phyloP scores from a whole-genome alignment of 30 jellyfish, hydroid and myxozoan species.

The Euphysa ruthae region DNA sequence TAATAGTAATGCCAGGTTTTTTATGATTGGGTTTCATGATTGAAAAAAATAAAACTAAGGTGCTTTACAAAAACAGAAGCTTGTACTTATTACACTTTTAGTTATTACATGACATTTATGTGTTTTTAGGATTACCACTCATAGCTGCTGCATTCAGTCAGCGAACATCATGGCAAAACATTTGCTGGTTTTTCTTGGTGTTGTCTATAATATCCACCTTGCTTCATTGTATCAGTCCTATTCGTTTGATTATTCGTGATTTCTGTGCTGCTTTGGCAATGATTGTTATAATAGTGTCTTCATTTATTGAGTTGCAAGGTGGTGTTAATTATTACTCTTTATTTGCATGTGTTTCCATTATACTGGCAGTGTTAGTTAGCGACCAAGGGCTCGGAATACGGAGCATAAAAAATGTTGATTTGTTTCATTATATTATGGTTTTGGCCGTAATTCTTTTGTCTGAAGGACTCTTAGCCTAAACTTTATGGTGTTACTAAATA shows the following conservation, averaged over 20 bases:
- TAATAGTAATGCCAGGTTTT: no score
- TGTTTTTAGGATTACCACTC: constrained; percentile 26
- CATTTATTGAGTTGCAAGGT: constrained; percentile 32
- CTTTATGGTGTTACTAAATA: no score
- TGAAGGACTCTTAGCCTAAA: constrained; percentile 19
- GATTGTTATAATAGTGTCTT: constrained; percentile 11
- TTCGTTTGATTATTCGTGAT: constrained; percentile 30
- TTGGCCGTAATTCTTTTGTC: constrained; percentile 10
- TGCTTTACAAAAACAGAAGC: no score
- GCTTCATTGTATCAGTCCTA: constrained; percentile 20
- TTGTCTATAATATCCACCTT: constrained; percentile 12
- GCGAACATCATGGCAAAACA: constrained; percentile 31
- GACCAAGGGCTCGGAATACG: constrained; percentile 36
- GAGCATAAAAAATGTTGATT: constrained; percentile 29
- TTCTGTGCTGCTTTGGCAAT: constrained; percentile 27
- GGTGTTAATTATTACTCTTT: constrained; percentile 6
- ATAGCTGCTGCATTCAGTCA: constrained; percentile 37
- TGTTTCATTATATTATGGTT: constrained; percentile 21
- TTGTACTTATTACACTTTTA: no score
- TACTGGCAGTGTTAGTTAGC: constrained; percentile 4
- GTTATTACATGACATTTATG: no score
- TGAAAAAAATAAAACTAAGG: no score
- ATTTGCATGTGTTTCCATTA: constrained; percentile 21
- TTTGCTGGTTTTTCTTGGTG: constrained; percentile 27
- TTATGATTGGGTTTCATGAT: no score